Conservation (phyloP, 2,797 vertebrate species). For the Sebastes minor region DNA sequence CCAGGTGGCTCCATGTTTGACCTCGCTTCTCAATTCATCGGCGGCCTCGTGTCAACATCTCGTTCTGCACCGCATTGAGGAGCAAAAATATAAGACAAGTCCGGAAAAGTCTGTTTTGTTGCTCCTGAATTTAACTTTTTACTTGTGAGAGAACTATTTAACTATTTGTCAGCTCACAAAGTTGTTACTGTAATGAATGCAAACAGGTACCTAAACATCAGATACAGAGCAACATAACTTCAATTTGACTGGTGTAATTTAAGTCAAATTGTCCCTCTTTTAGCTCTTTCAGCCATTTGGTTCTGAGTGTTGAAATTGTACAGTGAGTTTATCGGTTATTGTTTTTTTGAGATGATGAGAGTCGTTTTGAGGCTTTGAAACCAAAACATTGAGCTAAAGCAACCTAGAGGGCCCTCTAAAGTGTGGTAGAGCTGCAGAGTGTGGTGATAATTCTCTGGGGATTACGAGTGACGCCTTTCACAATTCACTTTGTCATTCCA, state of each 20-base stretch:
- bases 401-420: background rate
- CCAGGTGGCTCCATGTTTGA: slow-evolving; percentile 57
- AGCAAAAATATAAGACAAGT: background rate
- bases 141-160: background rate
- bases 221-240: background rate
- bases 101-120: background rate
- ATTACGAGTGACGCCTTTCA: background rate
- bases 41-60: background rate
- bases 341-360: background rate
- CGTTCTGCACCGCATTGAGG: background rate
- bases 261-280: background rate
- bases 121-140: background rate
- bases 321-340: no score
- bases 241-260: background rate
- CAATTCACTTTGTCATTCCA: background rate
- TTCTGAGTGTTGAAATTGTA: background rate
- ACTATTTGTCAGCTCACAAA: background rate
- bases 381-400: background rate
- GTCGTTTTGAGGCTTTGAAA: background rate
- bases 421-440: background rate
- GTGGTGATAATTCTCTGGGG: background rate
- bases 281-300: background rate
- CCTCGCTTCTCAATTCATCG: slow-evolving; percentile 37
- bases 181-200: background rate
- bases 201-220: background rate